Conservation (phyloP, 2,797 vertebrate species). For the Luscinia luscinia region DNA sequence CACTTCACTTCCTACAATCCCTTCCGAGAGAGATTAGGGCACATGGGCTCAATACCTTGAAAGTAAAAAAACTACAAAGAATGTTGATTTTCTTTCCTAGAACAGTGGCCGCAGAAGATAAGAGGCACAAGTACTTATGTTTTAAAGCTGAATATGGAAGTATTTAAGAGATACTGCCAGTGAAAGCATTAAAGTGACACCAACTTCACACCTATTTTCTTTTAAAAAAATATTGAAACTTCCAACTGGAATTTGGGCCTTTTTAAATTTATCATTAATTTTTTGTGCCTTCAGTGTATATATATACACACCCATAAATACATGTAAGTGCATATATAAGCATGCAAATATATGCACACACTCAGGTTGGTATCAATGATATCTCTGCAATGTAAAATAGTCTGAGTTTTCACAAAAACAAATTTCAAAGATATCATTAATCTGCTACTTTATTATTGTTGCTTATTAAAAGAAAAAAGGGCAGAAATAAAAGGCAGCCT, state of each 20-base stretch:
- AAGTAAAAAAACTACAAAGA: slow-evolving; percentile 55
- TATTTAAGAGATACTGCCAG: slow-evolving; percentile 31
- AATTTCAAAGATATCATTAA: neutral
- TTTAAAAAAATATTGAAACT: neutral
- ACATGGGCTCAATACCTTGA: slow-evolving; percentile 43
- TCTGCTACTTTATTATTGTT: neutral
- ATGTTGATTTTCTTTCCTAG: slow-evolving; percentile 56
- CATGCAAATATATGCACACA: neutral
- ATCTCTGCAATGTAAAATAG: neutral
- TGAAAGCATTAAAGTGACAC: neutral
- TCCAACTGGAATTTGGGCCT: neutral
- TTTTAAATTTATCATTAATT: neutral
- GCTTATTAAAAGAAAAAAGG: neutral
- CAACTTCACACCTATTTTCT: neutral
- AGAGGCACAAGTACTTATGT: slow-evolving; percentile 48
- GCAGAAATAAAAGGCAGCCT: neutral
- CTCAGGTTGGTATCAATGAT: neutral
- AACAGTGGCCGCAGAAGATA: slow-evolving; percentile 5
- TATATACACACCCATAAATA: neutral
- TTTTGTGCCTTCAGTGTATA: neutral
- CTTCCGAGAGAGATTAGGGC: slow-evolving; percentile 44
- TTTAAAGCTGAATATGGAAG: slow-evolving; percentile 35
- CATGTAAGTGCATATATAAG: neutral
- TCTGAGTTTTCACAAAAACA: neutral
- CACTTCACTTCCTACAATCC: slow-evolving; percentile 61